These are phyloP conservation scores for Drosophila phalerata DNA, from an alignment of 2,888 invertebrate genomes.

Conservation along the genomic window DNA sequence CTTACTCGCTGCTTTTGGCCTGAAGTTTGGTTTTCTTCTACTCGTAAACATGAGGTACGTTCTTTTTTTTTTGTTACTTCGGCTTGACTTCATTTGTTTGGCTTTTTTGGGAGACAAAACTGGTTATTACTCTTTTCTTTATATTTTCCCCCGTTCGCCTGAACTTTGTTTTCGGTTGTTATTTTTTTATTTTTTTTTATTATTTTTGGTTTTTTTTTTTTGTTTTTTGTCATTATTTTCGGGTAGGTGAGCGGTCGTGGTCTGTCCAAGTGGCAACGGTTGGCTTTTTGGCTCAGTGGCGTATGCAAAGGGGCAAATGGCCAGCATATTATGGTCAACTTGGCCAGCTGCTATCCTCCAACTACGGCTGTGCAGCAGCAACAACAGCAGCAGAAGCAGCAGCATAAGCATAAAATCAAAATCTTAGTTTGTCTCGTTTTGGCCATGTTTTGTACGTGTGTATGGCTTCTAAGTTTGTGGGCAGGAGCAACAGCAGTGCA, in stretches of 20 bases:
- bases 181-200: constrained; percentile 32
- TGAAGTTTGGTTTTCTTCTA: constrained; percentile 66
- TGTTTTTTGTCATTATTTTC: constrained; percentile 44
- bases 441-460: constrained; percentile 39
- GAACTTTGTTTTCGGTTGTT: constrained; percentile 62
- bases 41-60: constrained; percentile 76
- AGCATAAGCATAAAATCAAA: constrained; percentile 64
- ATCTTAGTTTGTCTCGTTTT: constrained; percentile 55
- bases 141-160: constrained; percentile 56
- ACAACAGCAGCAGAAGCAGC: constrained; percentile 31
- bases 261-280: constrained; percentile 43
- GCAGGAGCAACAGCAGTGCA: constrained; percentile 37
- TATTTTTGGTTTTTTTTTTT: constrained; percentile 45
- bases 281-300: constrained; percentile 66
- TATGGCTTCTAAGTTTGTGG: constrained; percentile 46
- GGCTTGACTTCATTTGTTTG: constrained; percentile 79
- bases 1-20: constrained; percentile 45
- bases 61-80: constrained; percentile 61
- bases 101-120: constrained; percentile 83
- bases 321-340: constrained; percentile 53
- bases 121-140: constrained; percentile 82
- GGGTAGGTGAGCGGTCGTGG: constrained; percentile 67
- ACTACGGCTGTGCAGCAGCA: constrained; percentile 47
- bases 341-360: constrained; percentile 49
- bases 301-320: constrained; percentile 76